Evolutionary conservation across 64 coral and sea anemone genomes (phyloP), one percentile per base, ranked within the genome.

Genomic region (Dendrophyllia cribrosa): DNA sequence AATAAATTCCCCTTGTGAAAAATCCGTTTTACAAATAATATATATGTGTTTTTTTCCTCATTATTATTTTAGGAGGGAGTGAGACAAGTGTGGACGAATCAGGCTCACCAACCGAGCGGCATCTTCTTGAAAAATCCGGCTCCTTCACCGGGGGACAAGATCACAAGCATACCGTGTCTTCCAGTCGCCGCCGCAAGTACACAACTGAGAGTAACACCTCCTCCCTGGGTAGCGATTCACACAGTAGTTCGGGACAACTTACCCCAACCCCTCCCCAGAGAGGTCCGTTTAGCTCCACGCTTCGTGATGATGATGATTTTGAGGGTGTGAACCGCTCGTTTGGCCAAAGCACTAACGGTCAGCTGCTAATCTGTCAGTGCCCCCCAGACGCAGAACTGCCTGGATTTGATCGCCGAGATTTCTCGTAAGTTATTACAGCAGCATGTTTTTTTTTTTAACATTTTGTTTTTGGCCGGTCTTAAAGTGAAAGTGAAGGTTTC

Each of bases 361-460:
- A 94, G 66, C 48, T 97, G 67, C 69, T 97, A 43, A 96, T 88
- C 19, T 99, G 97, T 66, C 90, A 91, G 17, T 99, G 97, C 45
- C 97, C 97, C 0, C 97, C 97, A 15, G 97, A 99, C 51, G 91
- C 97, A 9, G 90, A 93, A 46, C 64, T 99, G 16, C 90, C 96
- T 12, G 94, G 87, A 17, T 96, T 98, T 77, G 82, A 96, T 83
- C 91, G 97, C 16, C 86, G 88, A 71, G 82, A 99, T 26, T 99
- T 99, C 52, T 91, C 88, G 97, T 99, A 88, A 91, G 94, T 96
- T 91, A 21, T n/a, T 45, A 20, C 19, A 15, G 14, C 61, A 64
- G 26, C 5, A 2, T 22, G 62, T 58, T 66, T 50, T 10, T 44
- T 43, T 10, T 20, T 15, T 9, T 70, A 20, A 43, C 1, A 47